phyloP scores from a whole-genome alignment of 2,797 vertebrate genomes.

The Myripristis murdjan region DNA sequence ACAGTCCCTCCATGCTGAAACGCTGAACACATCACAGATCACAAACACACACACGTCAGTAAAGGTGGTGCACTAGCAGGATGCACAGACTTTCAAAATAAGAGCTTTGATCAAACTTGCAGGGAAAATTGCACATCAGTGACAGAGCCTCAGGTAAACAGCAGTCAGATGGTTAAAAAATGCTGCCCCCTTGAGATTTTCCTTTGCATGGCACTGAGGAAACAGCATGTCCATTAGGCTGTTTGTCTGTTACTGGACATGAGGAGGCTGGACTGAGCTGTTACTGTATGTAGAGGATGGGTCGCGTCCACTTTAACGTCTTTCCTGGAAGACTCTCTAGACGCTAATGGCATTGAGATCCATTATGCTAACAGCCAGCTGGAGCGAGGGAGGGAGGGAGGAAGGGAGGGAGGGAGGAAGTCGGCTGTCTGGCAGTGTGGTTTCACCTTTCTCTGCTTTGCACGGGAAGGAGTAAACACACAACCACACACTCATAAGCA shows the following conservation, averaged over 20 bases:
- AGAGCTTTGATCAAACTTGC: neutral
- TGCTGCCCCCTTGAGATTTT: slow-evolving; percentile 10
- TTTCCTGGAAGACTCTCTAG: slow-evolving; percentile 80
- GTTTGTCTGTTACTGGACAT: slow-evolving; percentile 40
- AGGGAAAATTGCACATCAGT: neutral
- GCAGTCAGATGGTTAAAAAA: slow-evolving; percentile 25
- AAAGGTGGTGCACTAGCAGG: too few species aligned
- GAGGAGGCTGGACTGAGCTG: slow-evolving; percentile 19
- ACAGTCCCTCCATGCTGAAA: slow-evolving; percentile 99
- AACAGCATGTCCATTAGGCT: slow-evolving; percentile 65
- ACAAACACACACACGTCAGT: slow-evolving; percentile 21
- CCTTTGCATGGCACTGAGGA: slow-evolving; percentile 20
- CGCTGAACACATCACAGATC: slow-evolving; percentile 81
- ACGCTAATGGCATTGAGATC: slow-evolving; percentile 78
- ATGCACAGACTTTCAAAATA: too few species aligned
- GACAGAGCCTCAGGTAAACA: slow-evolving; percentile 22
- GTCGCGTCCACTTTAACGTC: slow-evolving; percentile 59
- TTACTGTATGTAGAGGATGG: slow-evolving; percentile 51
- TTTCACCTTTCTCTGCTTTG: slow-evolving; percentile 36
- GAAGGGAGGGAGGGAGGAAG: slow-evolving; percentile 4
- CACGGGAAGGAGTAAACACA: slow-evolving; percentile 5
- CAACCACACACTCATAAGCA: neutral
- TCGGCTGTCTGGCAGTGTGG: slow-evolving; percentile 10
- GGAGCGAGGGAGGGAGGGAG: slow-evolving; percentile 2
- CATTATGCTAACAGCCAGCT: slow-evolving; percentile 70